These are phyloP conservation scores for Mallotus villosus DNA, from an alignment of 2,797 vertebrate species.

Conservation along the genomic window DNA sequence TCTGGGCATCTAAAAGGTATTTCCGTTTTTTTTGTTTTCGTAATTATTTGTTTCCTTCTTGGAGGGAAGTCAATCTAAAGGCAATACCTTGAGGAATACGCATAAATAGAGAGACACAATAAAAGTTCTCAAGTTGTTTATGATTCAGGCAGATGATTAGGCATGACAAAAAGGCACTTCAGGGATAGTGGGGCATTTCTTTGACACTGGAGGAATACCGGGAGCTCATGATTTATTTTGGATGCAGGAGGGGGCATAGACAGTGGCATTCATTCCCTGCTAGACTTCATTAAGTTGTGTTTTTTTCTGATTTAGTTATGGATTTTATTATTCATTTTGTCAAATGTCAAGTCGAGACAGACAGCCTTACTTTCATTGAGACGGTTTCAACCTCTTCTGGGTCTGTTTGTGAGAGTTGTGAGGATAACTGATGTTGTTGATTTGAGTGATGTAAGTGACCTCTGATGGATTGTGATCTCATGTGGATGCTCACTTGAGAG, in stretches of 20 bases:
- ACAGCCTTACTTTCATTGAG: background rate
- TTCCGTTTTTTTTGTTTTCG: constrained; percentile 82
- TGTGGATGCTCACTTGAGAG: background rate
- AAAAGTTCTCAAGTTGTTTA: constrained; percentile 77
- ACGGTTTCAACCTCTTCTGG: too few relatives aligned
- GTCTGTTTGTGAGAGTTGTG: background rate
- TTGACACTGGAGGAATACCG: constrained; percentile 39
- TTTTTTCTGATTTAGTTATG: background rate
- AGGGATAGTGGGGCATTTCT: constrained; percentile 52
- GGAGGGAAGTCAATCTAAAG: constrained; percentile 75
- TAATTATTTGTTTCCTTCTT: constrained; percentile 76
- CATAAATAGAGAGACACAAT: constrained; percentile 68
- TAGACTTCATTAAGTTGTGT: constrained; percentile 3
- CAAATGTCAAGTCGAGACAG: background rate
- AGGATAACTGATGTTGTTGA: background rate
- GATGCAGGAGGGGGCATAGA: constrained; percentile 26
- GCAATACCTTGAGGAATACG: constrained; percentile 89
- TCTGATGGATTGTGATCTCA: background rate
- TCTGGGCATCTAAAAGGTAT: constrained; percentile 99
- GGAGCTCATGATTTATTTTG: constrained; percentile 35
- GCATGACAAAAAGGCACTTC: constrained; percentile 66
- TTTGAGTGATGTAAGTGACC: background rate
- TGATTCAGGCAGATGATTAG: constrained; percentile 71
- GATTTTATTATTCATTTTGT: background rate
- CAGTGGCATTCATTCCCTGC: constrained; percentile 15